Evolutionary conservation across 2,113 vertebrate genomes (phyloP).

Genomic region (Seriola aureovittata): DNA sequence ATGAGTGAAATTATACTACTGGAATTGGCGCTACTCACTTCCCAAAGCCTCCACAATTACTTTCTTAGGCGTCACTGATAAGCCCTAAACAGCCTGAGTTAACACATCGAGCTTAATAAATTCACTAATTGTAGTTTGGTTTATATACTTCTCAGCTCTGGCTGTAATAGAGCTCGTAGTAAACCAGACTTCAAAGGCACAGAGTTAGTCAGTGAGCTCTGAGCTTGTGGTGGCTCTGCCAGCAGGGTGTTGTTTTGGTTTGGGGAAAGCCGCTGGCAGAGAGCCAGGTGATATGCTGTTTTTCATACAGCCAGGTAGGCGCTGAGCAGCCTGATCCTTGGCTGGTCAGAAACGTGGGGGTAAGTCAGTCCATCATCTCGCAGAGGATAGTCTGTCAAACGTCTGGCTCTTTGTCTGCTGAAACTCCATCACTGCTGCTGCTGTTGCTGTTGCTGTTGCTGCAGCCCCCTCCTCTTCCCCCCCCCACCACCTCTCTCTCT

Average conservation of each 20-base stretch:
- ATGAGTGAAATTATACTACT: conserved; percentile 1
- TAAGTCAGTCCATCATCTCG: conserved; percentile 58
- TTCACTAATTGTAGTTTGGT: conserved; percentile 61
- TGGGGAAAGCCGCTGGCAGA: conserved; percentile 66
- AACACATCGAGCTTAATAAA: conserved; percentile 60
- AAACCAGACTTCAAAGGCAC: conserved; percentile 71
- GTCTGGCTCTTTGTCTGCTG: conserved; percentile 67
- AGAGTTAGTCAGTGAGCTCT: conserved; percentile 42
- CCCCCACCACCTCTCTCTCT: too few relatives aligned
- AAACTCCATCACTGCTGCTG: conserved; percentile 30
- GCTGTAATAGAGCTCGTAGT: conserved; percentile 56
- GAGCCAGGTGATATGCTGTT: conserved; percentile 57
- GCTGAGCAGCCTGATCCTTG: conserved; percentile 51
- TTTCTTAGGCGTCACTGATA: conserved; percentile 44
- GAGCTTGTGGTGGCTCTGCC: conserved; percentile 54
- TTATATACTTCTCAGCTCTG: conserved; percentile 59
- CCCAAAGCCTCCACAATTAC: conserved; percentile 34
- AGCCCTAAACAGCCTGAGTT: conserved; percentile 48
- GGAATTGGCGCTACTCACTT: conserved; percentile 23
- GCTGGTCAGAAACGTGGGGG: conserved; percentile 36
- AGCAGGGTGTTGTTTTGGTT: conserved; percentile 72
- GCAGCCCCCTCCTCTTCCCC: neutral
- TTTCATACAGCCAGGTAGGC: conserved; percentile 62
- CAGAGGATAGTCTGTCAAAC: conserved; percentile 63
- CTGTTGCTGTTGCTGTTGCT: conserved; percentile 13